phyloP scores from a whole-genome alignment of 2,113 vertebrate species.

The Saguinus imperator region DNA sequence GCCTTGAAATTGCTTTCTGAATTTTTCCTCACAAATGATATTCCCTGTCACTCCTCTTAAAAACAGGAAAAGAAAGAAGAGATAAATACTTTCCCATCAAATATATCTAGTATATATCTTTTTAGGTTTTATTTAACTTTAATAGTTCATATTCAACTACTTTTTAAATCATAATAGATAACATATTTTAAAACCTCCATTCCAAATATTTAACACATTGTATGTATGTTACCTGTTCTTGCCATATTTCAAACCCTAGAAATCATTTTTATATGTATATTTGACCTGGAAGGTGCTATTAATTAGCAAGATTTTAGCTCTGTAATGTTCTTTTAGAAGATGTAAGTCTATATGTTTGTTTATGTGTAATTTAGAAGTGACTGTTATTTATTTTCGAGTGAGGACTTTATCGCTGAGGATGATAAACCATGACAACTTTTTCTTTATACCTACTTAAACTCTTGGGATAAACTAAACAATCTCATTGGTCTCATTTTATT shows the following conservation, averaged over 20 bases:
- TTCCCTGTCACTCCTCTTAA: not conserved
- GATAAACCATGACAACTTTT: not conserved
- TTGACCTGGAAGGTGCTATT: not conserved
- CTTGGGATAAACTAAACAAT: not conserved
- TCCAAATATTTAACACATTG: not conserved
- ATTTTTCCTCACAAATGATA: constrained; percentile 43
- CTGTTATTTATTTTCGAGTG: not conserved
- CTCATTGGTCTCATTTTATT: not conserved
- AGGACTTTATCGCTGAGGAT: not conserved
- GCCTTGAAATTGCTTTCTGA: constrained; percentile 67
- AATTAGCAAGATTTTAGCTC: not conserved
- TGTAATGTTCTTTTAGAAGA: constrained; percentile 2
- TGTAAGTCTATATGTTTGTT: not conserved
- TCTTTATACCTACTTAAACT: not conserved
- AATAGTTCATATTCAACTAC: not conserved
- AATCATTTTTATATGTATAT: not conserved
- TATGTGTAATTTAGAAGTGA: not conserved
- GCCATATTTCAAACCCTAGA: not conserved
- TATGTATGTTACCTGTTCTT: not conserved
- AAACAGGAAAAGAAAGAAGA: not conserved
- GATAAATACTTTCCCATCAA: not conserved
- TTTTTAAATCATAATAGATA: not conserved
- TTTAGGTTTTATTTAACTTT: not conserved
- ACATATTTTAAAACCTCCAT: not conserved
- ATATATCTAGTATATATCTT: not conserved